These are phyloP conservation scores for Drosophila nr. medialis DNA, from an alignment of 2,888 invertebrate species.

Conservation along the genomic window DNA sequence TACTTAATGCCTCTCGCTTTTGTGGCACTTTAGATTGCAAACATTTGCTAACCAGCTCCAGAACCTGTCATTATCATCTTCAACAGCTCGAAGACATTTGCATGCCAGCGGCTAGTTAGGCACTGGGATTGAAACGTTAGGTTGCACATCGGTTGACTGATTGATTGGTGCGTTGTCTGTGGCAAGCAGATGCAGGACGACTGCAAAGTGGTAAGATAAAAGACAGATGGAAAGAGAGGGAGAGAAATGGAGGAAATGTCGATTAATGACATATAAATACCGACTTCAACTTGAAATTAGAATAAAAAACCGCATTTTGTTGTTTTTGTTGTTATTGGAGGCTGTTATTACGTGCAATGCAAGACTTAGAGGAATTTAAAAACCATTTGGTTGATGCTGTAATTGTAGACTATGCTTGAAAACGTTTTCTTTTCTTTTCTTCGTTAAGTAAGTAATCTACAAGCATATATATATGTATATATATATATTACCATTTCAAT, in stretches of 20 bases:
- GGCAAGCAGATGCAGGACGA: constrained; percentile 3
- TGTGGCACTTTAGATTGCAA: constrained; percentile 15
- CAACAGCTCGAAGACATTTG: constrained; percentile 34
- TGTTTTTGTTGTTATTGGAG: background rate
- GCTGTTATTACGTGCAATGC: constrained; percentile 53
- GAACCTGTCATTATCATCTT: constrained; percentile 50
- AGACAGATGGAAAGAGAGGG: background rate
- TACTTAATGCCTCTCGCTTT: constrained; percentile 15
- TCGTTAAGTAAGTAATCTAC: background rate
- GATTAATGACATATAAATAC: constrained; percentile 48
- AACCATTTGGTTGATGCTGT: constrained; percentile 52
- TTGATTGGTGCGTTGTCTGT: constrained; percentile 26
- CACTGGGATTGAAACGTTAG: constrained; percentile 63
- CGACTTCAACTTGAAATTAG: constrained; percentile 1
- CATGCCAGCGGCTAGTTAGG: constrained; percentile 35
- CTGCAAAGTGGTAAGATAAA: background rate
- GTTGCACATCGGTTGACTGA: constrained; percentile 47
- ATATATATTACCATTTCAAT: background rate
- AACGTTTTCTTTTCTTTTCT: constrained; percentile 20
- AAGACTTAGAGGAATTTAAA: constrained; percentile 48
- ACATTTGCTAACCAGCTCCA: constrained; percentile 22
- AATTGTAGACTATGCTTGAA: constrained; percentile 29
- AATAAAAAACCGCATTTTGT: background rate
- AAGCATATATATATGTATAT: too few relatives aligned
- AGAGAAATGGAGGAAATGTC: constrained; percentile 4